Evolutionary conservation across 2,113 vertebrate species (phyloP), one percentile per base, ranked within the genome.

Genomic region (Dascyllus trimaculatus): DNA sequence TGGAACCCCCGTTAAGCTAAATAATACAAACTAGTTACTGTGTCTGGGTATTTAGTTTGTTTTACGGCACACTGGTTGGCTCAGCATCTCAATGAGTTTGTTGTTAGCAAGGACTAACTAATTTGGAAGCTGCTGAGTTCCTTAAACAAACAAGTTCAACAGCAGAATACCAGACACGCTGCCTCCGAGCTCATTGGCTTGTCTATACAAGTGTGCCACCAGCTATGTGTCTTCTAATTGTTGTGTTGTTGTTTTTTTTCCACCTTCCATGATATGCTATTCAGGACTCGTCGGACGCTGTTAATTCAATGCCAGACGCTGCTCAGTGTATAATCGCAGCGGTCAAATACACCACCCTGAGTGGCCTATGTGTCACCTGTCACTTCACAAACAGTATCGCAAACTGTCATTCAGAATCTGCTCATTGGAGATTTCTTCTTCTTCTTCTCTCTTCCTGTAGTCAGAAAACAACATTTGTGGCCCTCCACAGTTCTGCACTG

Each of bases 101-200:
- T 43, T 61, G 19, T 26, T 11, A 13, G 32, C 40, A 13, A 35
- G 14, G 43, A 18, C 32, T 40, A 25, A 61, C 11, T 45, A 49
- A 67, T 52, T 48, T 61, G 48, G 22, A 17, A 60, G 26, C 11
- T 24, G n/a, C 26, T 73, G 38, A 71, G 54, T 59, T 54, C 29
- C 68, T 35, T 25, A 48, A 59, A 18, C 40, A 58, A 71, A 71
- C 67, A 70, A 70, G 67, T 70, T 70, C 67, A 70, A 45, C 68
- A 71, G 54, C 17, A 51, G 48, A 21, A 59, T 49, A 26, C 29
- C 52, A 24, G 21, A 24, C 22, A 25, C 13, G 22, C 24, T 54
- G 52, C 21, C 52, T 54, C 22, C 21, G 11, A 54, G 52, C 52
- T 25, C 52, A 25, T 13, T 58, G 68, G 25, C 68, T 43, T 58